Evolutionary conservation across 2,113 vertebrate genomes (phyloP), one percentile per base, ranked within the genome.

Genomic region (Oophaga pumilio): DNA sequence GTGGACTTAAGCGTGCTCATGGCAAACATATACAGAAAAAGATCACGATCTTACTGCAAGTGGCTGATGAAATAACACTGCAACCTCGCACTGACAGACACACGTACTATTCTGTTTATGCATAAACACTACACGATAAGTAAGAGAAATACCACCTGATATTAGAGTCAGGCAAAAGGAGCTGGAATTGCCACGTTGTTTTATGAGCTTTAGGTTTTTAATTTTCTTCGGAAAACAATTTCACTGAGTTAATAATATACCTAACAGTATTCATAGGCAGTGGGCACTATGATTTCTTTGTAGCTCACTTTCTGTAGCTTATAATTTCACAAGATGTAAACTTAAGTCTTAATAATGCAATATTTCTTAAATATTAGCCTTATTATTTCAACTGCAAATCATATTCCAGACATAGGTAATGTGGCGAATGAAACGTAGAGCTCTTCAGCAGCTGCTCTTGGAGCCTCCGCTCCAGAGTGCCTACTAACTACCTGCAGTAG

Each of bases 1-100:
- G n/a, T n/a, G n/a, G 33, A 17, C 15, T 69, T 69, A 28, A 57
- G 26, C 6, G 53, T 18, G 62, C 49, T 74, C 50, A 18, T 68
- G 49, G n/a, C 2, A 43, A 57, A 26, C 26, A 18, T 59, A 53
- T 52, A 59, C 18, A 59, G 24, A 71, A 57, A 85, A 64, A 62
- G 28, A 76, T 62, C 73, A 8, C 26, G 59, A 56, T 73, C 68
- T 76, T 50, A 8, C n/a, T 60, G 28, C 71, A 85, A 50, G 74
- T 52, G 71, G 91, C 84, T 91, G 90, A 90, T 66, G 88, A 88
- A 91, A 91, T 20, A 83, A 56, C 49, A 90, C 73, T 8, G 80
- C 76, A 89, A 91, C 24, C 76, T 62, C 3, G 8, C 52, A 73
- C 26, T 11, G 78, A 59, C 79, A 88, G 80, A 85, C 73, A 83